phyloP scores from a whole-genome alignment of 2,797 vertebrate species.

The Glyptemys insculpta region DNA sequence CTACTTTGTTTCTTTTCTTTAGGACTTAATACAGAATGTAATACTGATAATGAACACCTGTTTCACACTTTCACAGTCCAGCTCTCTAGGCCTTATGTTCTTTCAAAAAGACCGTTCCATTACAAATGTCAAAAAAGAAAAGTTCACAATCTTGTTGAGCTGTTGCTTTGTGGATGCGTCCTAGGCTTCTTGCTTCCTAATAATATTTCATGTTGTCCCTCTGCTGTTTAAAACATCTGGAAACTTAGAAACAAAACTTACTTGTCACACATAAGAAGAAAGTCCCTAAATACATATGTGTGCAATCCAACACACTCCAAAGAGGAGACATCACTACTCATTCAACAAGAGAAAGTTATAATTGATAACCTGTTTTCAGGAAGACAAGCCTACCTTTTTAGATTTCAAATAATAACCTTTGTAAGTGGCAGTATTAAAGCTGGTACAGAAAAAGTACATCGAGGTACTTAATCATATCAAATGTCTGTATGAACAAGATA shows the following conservation, averaged over 20 bases:
- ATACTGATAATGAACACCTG: not conserved
- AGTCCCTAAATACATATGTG: not conserved
- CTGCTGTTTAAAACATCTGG: slow-evolving; percentile 16
- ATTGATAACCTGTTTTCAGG: slow-evolving; percentile 37
- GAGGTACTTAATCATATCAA: not conserved
- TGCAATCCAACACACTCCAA: not conserved
- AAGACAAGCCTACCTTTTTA: slow-evolving; percentile 23
- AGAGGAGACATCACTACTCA: slow-evolving; percentile 8
- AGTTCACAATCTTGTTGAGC: not conserved
- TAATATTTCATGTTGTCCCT: not conserved
- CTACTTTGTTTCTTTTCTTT: not conserved
- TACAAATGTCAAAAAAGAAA: not conserved
- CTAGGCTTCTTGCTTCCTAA: not conserved
- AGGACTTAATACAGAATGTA: not conserved
- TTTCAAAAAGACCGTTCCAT: not conserved
- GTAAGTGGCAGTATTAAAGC: slow-evolving; percentile 1
- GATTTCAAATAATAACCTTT: not conserved
- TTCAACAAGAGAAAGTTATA: slow-evolving; percentile 43
- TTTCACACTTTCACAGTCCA: not conserved
- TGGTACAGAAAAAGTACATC: not conserved
- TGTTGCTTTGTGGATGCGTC: not conserved
- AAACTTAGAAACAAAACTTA: slow-evolving; percentile 22
- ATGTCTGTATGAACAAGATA: slow-evolving; percentile 30
- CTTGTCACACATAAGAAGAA: not conserved
- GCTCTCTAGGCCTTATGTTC: not conserved